Percentiles rank a stretch among this genome's conserved stretches.
These are phyloP conservation scores for Gopherus flavomarginatus DNA, from an alignment of 2,113 vertebrate species.

Conservation along the genomic window DNA sequence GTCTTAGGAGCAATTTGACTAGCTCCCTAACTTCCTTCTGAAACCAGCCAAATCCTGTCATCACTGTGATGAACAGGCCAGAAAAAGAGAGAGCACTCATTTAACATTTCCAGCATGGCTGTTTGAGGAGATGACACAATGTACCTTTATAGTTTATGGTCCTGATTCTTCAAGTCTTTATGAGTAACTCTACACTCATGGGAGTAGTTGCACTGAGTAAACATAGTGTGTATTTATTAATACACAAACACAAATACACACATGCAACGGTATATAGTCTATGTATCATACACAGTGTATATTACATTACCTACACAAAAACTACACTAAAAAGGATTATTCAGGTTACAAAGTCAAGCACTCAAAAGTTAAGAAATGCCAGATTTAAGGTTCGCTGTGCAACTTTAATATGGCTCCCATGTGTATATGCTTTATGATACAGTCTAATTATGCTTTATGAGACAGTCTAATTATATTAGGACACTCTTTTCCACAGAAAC, in stretches of 20 bases:
- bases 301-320: no score
- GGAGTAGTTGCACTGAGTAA: no score
- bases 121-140: background rate
- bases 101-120: background rate
- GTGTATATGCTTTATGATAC: accelerated
- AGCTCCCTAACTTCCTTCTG: background rate
- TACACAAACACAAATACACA: no score
- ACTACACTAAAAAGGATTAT: no score
- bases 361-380: no score
- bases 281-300: no score
- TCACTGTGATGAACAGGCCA: background rate
- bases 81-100: background rate
- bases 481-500: background rate
- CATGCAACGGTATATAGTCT: no score
- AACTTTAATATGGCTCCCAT: background rate
- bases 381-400: no score
- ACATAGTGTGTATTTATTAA: no score
- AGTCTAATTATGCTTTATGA: accelerated
- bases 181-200: background rate
- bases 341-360: no score
- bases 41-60: background rate
- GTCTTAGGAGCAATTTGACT: background rate
- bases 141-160: background rate
- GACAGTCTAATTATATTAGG: accelerated
- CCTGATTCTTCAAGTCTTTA: background rate